Percentiles rank a stretch among this genome's conserved stretches.
Evolutionary conservation across 2,888 invertebrate genomes (phyloP).

Genomic region (Germaria angustata): DNA sequence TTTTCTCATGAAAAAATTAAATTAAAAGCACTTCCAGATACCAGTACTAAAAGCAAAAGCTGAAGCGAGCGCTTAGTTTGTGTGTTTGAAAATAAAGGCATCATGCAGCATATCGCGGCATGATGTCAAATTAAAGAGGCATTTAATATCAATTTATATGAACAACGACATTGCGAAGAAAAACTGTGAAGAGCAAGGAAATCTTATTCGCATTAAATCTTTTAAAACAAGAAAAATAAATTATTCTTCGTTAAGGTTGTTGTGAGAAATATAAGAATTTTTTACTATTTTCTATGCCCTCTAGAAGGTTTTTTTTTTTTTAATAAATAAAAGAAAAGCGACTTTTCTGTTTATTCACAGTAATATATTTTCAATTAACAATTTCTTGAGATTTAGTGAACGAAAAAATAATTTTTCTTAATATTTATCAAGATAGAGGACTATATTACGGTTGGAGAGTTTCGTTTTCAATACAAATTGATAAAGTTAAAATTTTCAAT

Average conservation of each 20-base stretch:
- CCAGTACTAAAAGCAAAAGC: background rate
- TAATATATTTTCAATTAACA: no score
- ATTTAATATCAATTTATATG: slow-evolving; percentile 59
- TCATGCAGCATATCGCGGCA: slow-evolving; percentile 51
- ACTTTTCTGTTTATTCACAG: no score
- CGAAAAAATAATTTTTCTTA: no score
- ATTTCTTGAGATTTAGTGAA: no score
- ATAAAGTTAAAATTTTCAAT: no score
- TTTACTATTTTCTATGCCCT: background rate
- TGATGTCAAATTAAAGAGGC: slow-evolving; percentile 61
- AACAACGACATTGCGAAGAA: background rate
- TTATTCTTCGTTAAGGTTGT: background rate
- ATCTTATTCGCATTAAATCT: slow-evolving; percentile 18
- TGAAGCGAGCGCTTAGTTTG: slow-evolving; percentile 3
- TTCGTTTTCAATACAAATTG: no score
- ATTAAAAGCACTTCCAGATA: slow-evolving; percentile 48
- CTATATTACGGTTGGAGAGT: no score
- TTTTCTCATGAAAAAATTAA: slow-evolving; percentile 59
- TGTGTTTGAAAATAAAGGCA: slow-evolving; percentile 1
- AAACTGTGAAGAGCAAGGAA: background rate
- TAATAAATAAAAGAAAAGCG: no score
- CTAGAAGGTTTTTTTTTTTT: background rate
- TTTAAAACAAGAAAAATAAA: slow-evolving; percentile 10
- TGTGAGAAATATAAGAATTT: background rate
- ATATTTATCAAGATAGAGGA: no score